These are phyloP conservation scores for Rotaria macrura DNA, from an alignment of 2,888 invertebrate species.

Conservation along the genomic window DNA sequence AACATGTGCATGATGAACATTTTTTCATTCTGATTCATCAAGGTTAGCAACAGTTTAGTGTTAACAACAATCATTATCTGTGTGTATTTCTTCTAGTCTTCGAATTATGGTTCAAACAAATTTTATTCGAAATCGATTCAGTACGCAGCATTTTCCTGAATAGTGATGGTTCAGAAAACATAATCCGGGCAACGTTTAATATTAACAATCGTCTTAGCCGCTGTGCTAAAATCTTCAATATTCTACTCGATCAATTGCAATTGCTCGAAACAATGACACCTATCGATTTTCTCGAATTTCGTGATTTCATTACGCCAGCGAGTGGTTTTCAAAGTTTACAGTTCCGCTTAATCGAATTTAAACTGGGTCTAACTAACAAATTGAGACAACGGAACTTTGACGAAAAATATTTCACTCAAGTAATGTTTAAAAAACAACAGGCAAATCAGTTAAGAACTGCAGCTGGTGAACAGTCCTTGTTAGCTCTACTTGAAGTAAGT, in stretches of 20 bases:
- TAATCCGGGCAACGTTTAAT: background rate
- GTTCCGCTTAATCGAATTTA: conserved; percentile 88
- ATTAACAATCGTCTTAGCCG: background rate
- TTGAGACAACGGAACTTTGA: conserved; percentile 74
- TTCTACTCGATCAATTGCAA: conserved; percentile 88
- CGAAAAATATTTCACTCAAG: conserved; percentile 64
- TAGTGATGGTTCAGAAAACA: conserved; percentile 50
- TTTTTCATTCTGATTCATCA: conserved; percentile 93
- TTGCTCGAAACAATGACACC: conserved; percentile 98
- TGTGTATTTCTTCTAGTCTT: conserved; percentile 58
- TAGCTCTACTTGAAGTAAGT: conserved; percentile 64
- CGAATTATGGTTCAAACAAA: conserved; percentile 98
- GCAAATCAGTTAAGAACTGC: conserved; percentile 54
- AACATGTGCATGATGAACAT: conserved; percentile 86
- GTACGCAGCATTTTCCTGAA: conserved; percentile 67
- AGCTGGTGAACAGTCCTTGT: conserved; percentile 71
- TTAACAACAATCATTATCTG: background rate
- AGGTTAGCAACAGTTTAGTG: conserved; percentile 57
- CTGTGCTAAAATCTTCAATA: conserved; percentile 54
- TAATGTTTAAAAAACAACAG: conserved; percentile 51
- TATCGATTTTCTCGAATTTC: conserved; percentile 90
- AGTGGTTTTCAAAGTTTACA: conserved; percentile 93
- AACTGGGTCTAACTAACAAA: conserved; percentile 58
- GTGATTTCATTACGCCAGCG: conserved; percentile 75
- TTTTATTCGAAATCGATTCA: conserved; percentile 88